A percentile compares a stretch with the other conserved stretches of the same genome.
Evolutionary conservation across 2,888 invertebrate species (phyloP).

Genomic region (Apodemia mormo): DNA sequence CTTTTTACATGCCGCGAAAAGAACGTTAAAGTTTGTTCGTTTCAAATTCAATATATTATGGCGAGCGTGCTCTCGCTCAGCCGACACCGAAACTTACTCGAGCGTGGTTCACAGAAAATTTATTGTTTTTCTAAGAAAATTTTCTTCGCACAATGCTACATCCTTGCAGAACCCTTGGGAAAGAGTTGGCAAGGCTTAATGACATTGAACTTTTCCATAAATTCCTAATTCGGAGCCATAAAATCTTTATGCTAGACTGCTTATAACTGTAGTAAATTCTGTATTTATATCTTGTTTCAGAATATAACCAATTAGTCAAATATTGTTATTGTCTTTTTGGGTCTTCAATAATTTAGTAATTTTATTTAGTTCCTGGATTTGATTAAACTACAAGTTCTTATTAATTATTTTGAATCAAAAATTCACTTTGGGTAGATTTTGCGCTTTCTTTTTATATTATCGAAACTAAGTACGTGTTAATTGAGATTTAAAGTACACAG

Average conservation of each 20-base stretch:
- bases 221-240: conserved; percentile 7
- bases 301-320: background rate
- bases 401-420: too few species aligned
- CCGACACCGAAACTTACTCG: conserved; percentile 81
- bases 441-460: too few species aligned
- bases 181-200: conserved; percentile 66
- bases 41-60: conserved; percentile 82
- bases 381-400: too few species aligned
- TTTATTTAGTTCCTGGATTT: too few species aligned
- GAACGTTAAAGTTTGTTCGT: conserved; percentile 79
- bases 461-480: too few species aligned
- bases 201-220: conserved; percentile 45
- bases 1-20: conserved; percentile 70
- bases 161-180: conserved; percentile 57
- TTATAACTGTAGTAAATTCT: background rate
- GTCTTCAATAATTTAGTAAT: background rate
- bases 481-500: too few species aligned
- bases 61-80: conserved; percentile 79
- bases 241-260: background rate
- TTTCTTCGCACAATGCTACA: conserved; percentile 67
- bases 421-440: too few species aligned
- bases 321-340: background rate
- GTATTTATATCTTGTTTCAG: background rate
- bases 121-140: conserved; percentile 82
- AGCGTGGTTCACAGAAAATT: conserved; percentile 78